Percentiles rank a stretch among this genome's conserved stretches.
These are phyloP conservation scores for Madoqua kirkii DNA, from an alignment of 2,113 vertebrate species.

Conservation along the genomic window DNA sequence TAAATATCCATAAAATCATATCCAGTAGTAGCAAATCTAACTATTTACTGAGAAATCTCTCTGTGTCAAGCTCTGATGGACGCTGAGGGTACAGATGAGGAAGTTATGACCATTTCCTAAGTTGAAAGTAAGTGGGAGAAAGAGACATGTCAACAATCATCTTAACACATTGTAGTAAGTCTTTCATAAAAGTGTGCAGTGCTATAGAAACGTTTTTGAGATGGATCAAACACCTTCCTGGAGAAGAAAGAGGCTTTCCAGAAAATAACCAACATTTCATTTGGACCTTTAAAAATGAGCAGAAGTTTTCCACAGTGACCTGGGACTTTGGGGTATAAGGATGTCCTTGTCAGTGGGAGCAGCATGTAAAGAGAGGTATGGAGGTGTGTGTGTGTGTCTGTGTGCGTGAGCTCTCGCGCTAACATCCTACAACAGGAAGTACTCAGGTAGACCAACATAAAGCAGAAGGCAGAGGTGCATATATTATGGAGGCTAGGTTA, in stretches of 20 bases:
- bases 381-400: not conserved
- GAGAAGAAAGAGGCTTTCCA: not conserved
- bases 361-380: not conserved
- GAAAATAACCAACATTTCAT: not conserved
- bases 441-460: not conserved
- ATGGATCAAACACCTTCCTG: not conserved
- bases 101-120: not conserved
- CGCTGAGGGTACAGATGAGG: not conserved
- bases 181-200: not conserved
- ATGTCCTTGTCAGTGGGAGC: not conserved
- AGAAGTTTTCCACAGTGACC: not conserved
- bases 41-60: not conserved
- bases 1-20: not conserved
- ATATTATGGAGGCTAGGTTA: not conserved
- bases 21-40: not conserved
- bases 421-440: not conserved
- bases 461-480: not conserved
- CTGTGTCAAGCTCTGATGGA: not conserved
- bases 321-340: not conserved
- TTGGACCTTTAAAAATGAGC: not conserved
- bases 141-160: not conserved
- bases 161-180: not conserved
- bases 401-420: accelerated
- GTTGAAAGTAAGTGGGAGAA: not conserved
- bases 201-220: not conserved